Evolutionary conservation across 2,797 vertebrate genomes (phyloP).

Genomic region (Rhynchonycteris naso): DNA sequence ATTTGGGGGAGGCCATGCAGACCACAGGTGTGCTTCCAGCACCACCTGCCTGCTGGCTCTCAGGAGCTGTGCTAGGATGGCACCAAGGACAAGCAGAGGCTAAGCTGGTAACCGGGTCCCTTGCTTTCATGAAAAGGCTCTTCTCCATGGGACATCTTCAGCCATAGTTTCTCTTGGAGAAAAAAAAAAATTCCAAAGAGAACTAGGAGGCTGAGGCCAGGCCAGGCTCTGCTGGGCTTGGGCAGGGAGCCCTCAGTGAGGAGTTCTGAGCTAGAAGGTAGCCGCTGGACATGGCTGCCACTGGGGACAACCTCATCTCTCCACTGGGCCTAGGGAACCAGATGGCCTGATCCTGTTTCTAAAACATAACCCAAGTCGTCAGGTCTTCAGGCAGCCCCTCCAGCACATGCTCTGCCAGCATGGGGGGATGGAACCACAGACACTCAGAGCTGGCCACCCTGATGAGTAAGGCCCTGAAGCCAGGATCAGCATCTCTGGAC

Average conservation of each 20-base stretch:
- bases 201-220: background rate
- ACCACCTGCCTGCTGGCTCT: background rate
- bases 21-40: background rate
- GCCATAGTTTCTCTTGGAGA: background rate
- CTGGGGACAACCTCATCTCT: background rate
- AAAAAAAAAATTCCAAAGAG: background rate
- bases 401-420: background rate
- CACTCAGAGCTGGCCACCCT: background rate
- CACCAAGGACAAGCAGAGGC: slow-evolving; percentile 2
- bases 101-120: background rate
- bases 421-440: background rate
- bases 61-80: background rate
- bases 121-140: background rate
- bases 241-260: background rate
- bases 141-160: background rate
- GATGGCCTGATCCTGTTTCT: background rate
- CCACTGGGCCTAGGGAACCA: background rate
- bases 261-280: background rate
- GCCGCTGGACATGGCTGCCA: background rate
- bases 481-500: background rate
- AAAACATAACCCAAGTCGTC: background rate
- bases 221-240: background rate
- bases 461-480: background rate
- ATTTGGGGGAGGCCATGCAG: background rate
- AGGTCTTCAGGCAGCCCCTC: background rate